Base-by-base conservation (phyloP, 2,888 invertebrate species). In the Antitype chi region DNA sequence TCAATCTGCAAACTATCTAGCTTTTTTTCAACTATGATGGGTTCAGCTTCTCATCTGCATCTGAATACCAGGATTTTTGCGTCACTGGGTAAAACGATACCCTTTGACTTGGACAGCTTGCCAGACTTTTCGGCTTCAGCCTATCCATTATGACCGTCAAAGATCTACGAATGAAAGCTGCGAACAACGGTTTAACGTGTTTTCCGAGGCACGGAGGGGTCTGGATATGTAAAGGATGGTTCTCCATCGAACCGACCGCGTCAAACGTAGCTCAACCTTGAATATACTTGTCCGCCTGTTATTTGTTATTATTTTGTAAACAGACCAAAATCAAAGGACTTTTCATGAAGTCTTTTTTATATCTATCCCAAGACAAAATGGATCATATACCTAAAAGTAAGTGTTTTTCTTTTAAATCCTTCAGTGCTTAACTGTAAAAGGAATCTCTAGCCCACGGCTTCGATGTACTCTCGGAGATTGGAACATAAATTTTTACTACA, bases 401-500 rank as follows among this genome's bases (percentile, higher is more conserved):
- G 15, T 55, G 23, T 23, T 63, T 52, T 63, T 59, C 59, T 55
- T 82, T 43, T n/a, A 60, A 82, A 80, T 62, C 28, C 17, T 64
- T 23, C 28, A 64, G 43, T 66, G 15, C 20, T 64, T 62, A 25
- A 25, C 63, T 32, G 53, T 73, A 25, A 70, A 80, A 71, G 2
- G n/a, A 74, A 62, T 55, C 28, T 53, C 64, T 32, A 67, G 38
- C 47, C 28, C 38, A 25, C 47, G 55, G 55, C 49, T 74, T 63
- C 57, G 38, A 52, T 71, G 25, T 73, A 74, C 83, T 84, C 60
- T 68, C 68, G 20, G 49, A 76, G 75, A 85, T 85, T 84, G 82
- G 62, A 38, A 64, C 68, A 78, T 85, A 72, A 66, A 71, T 64
- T 70, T 85, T 82, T 83, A 83, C 69, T 74, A 69, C 76, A 69